A percentile compares a stretch with the other conserved stretches of the same genome.
Conservation (phyloP, 2,888 invertebrate species). For the Diaprepes abbreviatus region DNA sequence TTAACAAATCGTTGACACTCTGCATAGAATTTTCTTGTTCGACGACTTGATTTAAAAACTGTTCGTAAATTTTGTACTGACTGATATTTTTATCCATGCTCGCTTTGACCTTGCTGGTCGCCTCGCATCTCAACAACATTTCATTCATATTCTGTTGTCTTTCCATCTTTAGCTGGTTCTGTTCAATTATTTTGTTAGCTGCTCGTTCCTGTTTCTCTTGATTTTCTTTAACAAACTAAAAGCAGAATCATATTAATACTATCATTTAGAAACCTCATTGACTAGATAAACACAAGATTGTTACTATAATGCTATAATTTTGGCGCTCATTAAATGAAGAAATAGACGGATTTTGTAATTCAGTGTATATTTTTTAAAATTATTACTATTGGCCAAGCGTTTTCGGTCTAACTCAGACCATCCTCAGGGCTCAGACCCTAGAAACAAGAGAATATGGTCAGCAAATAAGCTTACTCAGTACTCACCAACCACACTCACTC, state of each 20-base stretch:
- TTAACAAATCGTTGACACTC: conserved; percentile 40
- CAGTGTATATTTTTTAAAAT: no score
- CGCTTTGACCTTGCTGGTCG: conserved; percentile 33
- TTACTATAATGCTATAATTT: no score
- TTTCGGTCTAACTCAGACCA: no score
- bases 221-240: conserved; percentile 53
- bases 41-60: conserved; percentile 39
- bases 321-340: no score
- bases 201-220: conserved; percentile 49
- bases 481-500: no score
- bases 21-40: conserved; percentile 38
- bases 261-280: no score
- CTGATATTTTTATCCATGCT: conserved; percentile 43
- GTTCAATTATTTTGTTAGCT: conserved; percentile 35
- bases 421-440: no score
- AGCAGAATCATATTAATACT: not conserved
- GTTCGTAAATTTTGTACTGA: conserved; percentile 47
- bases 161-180: conserved; percentile 34
- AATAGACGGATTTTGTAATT: no score
- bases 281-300: no score
- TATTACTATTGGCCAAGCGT: no score
- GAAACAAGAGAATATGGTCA: no score
- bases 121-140: conserved; percentile 28
- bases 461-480: no score
- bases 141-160: conserved; percentile 36